Base-by-base conservation (phyloP, 1,140 invertebrate species). In the Cataglyphis hispanica region DNA sequence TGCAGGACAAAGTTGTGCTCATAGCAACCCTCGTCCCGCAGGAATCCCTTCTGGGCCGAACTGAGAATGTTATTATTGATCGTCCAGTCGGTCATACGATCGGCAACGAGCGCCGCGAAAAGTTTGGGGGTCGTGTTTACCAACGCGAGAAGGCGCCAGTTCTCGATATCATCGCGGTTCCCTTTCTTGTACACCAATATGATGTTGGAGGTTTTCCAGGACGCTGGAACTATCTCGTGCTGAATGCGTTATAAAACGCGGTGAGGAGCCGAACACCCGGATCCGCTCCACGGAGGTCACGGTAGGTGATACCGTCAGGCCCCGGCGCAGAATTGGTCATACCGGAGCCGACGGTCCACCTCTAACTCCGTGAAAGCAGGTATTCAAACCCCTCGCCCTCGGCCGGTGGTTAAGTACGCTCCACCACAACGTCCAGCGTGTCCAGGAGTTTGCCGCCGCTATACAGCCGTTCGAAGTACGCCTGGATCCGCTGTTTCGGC, bases 21-120 rank as follows among this genome's bases (percentile, higher is more conserved):
- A 16, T 88, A 87, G 34, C 87, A 93, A 0, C 92, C 93, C 53
- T 94, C 93, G 64, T 86, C 90, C 31, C 64, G 64, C 22, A 91
- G 75, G 61, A 94, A 94, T 0, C 92, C 92, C 77, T 94, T 93
- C 50, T 93, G 93, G 0, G 53, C 50, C 2, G 50, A 22, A 22
- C 76, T 86, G 0, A 94, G 56, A 4, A 81, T 43, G 0, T 84
- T 11, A 19, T 76, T 37, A 0, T 43, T 1, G 46, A 74, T 22
- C 77, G 34, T 6, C 60, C 77, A 88, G 8, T 25, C 16, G 7
- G 72, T 86, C 16, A 88, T 0, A 2, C 80, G 72, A 22, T 86
- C 67, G 19, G 84, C 83, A 7, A 84, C 0, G 2, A 70, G 16
- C 1, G 63, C 75, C 10, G 84, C 84, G 25, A 74, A 74, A 19